These are phyloP conservation scores for Falco cherrug DNA, from an alignment of 2,797 vertebrate genomes.

Conservation along the genomic window DNA sequence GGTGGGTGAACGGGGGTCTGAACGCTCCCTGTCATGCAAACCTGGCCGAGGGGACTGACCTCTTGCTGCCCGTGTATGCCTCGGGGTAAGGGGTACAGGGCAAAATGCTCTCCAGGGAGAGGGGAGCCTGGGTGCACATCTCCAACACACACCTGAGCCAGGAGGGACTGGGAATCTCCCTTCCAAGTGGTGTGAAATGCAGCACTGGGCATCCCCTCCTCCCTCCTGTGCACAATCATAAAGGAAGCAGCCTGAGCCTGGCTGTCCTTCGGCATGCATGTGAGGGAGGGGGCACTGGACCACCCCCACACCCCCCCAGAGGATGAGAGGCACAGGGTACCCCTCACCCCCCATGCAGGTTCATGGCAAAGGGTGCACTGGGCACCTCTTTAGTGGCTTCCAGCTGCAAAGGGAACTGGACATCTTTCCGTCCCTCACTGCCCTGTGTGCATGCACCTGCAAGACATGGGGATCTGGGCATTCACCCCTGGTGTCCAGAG, in stretches of 20 bases:
- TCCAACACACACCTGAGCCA: fast-evolving
- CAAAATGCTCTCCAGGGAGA: background rate
- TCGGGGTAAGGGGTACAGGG: background rate
- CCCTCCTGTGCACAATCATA: fast-evolving
- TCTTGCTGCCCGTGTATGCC: fast-evolving
- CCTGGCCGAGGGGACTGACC: fast-evolving
- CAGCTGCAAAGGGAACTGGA: background rate
- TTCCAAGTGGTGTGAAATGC: fast-evolving
- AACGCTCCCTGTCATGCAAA: fast-evolving
- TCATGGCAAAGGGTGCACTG: background rate
- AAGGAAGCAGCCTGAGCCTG: fast-evolving
- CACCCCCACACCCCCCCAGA: fast-evolving
- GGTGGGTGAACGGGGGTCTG: fast-evolving
- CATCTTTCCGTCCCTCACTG: background rate
- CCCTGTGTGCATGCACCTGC: fast-evolving
- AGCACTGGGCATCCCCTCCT: background rate
- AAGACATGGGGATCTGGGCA: background rate
- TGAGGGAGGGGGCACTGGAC: background rate
- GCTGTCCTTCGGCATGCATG: background rate
- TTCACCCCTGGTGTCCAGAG: background rate
- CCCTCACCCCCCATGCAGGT: background rate
- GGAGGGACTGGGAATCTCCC: background rate
- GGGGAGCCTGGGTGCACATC: fast-evolving
- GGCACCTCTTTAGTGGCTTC: background rate
- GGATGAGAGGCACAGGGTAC: background rate